Evolutionary conservation across 2,113 vertebrate species (phyloP).

Genomic region (Agelaius phoeniceus): DNA sequence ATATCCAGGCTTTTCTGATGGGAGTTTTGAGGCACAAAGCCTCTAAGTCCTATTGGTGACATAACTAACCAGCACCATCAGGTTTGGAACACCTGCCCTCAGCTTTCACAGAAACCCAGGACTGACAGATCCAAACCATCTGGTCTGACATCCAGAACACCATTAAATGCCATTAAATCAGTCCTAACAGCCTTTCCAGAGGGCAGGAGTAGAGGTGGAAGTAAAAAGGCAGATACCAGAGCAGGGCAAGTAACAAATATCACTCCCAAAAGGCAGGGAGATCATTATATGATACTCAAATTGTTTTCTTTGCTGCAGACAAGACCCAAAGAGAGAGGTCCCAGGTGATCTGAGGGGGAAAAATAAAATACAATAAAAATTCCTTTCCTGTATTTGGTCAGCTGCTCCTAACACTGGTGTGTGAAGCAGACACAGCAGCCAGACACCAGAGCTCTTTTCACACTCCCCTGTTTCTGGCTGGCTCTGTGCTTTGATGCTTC

Average conservation of each 20-base stretch:
- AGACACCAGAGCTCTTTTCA: neutral
- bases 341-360: neutral
- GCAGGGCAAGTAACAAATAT: neutral
- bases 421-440: neutral
- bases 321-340: neutral
- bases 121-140: neutral
- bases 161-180: neutral
- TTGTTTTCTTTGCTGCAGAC: neutral
- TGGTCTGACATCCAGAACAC: neutral
- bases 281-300: neutral
- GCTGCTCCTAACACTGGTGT: neutral
- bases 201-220: neutral
- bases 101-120: neutral
- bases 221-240: neutral
- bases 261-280: neutral
- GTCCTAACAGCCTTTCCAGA: neutral
- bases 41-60: rapidly evolving
- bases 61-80: neutral
- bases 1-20: neutral
- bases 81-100: neutral
- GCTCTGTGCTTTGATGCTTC: neutral
- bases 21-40: neutral
- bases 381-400: neutral
- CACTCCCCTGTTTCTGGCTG: neutral
- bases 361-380: too few species aligned